These are phyloP conservation scores for Paramuricea clavata DNA, from an alignment of 92 coral and sea anemone genomes.

Conservation along the genomic window DNA sequence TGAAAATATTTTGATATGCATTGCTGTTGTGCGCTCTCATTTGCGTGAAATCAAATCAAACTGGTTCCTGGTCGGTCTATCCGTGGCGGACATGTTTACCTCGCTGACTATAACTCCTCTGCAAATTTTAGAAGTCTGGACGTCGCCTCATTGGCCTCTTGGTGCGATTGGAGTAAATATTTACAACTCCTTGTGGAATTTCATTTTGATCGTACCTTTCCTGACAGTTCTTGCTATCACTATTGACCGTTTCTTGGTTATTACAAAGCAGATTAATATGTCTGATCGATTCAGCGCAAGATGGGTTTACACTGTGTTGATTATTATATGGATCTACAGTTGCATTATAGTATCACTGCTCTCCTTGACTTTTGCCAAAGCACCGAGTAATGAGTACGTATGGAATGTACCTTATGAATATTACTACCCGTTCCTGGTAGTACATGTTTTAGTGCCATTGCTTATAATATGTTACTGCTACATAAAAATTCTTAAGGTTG, in stretches of 20 bases:
- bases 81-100: slow-evolving; percentile 68
- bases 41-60: slow-evolving; percentile 32
- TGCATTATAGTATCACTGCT: slow-evolving; percentile 50
- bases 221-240: slow-evolving; percentile 64
- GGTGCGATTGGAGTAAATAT: slow-evolving; percentile 60
- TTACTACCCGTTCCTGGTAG: slow-evolving; percentile 65
- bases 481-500: slow-evolving; percentile 53
- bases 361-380: slow-evolving; percentile 21
- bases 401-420: slow-evolving; percentile 67
- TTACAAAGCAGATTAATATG: slow-evolving; percentile 4
- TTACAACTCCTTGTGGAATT: slow-evolving; percentile 66
- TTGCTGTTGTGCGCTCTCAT: slow-evolving; percentile 24
- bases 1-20: slow-evolving; percentile 32
- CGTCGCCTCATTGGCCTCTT: slow-evolving; percentile 72
- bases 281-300: neutral
- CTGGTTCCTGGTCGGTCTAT: slow-evolving; percentile 50
- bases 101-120: slow-evolving; percentile 67
- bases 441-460: slow-evolving; percentile 64
- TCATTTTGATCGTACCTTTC: slow-evolving; percentile 62
- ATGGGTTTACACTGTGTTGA: slow-evolving; percentile 15
- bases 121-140: slow-evolving; percentile 64
- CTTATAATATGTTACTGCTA: slow-evolving; percentile 61
- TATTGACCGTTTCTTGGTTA: slow-evolving; percentile 69
- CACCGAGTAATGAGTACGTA: slow-evolving; percentile 42
- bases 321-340: slow-evolving; percentile 27